A percentile compares a stretch with the other conserved stretches of the same genome.
These are phyloP conservation scores for Linepithema humile DNA, from an alignment of 1,140 invertebrate species.

Conservation along the genomic window DNA sequence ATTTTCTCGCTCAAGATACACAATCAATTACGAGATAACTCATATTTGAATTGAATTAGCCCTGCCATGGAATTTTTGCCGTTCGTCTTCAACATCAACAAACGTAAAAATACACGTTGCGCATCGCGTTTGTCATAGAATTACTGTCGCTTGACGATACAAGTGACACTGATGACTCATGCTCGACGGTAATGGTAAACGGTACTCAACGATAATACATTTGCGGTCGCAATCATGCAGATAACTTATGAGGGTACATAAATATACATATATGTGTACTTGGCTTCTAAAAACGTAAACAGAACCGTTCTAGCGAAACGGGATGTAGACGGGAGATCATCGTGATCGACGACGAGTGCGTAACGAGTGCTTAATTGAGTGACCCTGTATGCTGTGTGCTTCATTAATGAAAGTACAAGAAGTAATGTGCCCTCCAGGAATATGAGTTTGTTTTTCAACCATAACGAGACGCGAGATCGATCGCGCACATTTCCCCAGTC, in stretches of 20 bases:
- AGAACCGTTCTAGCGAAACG: not conserved
- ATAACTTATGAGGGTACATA: conserved; percentile 15
- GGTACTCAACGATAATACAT: not conserved
- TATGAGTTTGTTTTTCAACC: not conserved
- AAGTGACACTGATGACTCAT: conserved; percentile 3
- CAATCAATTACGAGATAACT: not conserved
- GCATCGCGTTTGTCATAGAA: not conserved
- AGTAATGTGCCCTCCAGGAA: not conserved
- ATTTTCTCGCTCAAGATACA: not conserved
- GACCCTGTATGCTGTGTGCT: not conserved
- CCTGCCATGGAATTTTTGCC: too few species aligned
- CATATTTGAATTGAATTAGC: not conserved
- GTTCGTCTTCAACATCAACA: not conserved
- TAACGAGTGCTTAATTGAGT: not conserved
- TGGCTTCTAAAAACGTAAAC: not conserved
- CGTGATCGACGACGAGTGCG: too few species aligned
- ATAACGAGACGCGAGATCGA: not conserved
- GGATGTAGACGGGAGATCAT: too few species aligned
- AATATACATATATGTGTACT: not conserved
- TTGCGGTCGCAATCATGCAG: not conserved
- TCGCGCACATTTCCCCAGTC: not conserved
- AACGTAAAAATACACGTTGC: not conserved
- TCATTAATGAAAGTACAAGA: not conserved
- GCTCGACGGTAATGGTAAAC: not conserved
- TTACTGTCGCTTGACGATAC: not conserved